These are phyloP conservation scores for Orthosia gracilis DNA, from an alignment of 2,888 invertebrate species.

Conservation along the genomic window DNA sequence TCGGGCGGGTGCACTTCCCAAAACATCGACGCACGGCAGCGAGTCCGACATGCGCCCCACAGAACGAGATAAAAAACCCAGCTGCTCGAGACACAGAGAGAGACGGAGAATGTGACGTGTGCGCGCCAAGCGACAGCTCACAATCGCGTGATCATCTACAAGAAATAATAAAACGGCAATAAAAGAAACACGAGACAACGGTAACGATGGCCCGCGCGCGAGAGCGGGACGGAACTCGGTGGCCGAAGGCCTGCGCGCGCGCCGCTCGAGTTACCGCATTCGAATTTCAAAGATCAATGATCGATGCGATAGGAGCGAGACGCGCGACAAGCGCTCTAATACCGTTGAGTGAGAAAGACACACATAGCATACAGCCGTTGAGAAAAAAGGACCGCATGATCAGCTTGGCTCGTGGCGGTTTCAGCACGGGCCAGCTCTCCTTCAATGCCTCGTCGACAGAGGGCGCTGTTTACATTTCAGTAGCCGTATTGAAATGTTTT, in stretches of 20 bases:
- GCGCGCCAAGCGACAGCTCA: constrained; percentile 90
- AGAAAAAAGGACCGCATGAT: constrained; percentile 73
- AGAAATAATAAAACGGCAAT: constrained; percentile 91
- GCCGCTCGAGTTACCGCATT: constrained; percentile 89
- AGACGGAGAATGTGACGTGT: constrained; percentile 86
- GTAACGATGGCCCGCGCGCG: constrained; percentile 82
- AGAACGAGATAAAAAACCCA: constrained; percentile 76
- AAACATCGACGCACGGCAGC: constrained; percentile 91
- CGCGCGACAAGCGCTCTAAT: constrained; percentile 79
- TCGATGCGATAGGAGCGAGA: constrained; percentile 88
- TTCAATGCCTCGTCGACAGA: constrained; percentile 73
- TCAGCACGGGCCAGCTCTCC: constrained; percentile 74
- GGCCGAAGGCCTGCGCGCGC: constrained; percentile 86
- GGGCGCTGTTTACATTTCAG: constrained; percentile 79
- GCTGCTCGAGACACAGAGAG: constrained; percentile 61
- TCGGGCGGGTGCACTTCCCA: constrained; percentile 91
- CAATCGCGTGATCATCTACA: constrained; percentile 91
- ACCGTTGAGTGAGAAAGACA: constrained; percentile 73
- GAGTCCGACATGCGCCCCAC: constrained; percentile 87
- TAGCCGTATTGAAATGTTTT: constrained; percentile 62
- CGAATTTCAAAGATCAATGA: constrained; percentile 91
- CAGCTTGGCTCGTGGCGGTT: constrained; percentile 87
- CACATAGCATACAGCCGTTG: constrained; percentile 53
- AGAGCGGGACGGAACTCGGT: constrained; percentile 83
- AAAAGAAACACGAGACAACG: constrained; percentile 90